phyloP scores from a whole-genome alignment of 1,140 invertebrate species.

The Cotesia vestalis region DNA sequence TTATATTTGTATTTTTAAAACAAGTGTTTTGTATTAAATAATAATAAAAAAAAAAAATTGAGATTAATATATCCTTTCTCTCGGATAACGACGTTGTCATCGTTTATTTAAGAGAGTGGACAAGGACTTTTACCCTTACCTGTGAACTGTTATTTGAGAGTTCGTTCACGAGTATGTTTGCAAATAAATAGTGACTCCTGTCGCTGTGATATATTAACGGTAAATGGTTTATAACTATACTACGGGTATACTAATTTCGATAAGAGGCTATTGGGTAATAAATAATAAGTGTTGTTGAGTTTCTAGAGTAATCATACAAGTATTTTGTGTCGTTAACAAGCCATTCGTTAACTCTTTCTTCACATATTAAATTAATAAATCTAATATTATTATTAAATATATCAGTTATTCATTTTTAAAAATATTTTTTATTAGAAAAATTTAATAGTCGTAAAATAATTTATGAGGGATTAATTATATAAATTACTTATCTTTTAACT shows the following conservation, averaged over 20 bases:
- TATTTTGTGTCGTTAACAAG: too few relatives aligned
- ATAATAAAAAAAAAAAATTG: too few relatives aligned
- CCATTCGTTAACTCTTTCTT: too few relatives aligned
- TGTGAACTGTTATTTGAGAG: constrained; percentile 6
- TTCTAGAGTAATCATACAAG: constrained; percentile 26
- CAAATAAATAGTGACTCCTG: constrained; percentile 37
- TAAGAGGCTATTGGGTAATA: constrained; percentile 48
- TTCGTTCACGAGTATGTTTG: constrained; percentile 17
- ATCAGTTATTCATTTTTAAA: not conserved
- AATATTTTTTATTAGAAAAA: not conserved
- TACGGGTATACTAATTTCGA: constrained; percentile 46
- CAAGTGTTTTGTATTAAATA: constrained; percentile 4
- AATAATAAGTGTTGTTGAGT: constrained; percentile 44
- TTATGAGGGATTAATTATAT: not conserved
- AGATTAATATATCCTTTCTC: constrained; percentile 1
- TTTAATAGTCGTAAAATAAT: not conserved
- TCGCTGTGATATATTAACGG: constrained; percentile 11
- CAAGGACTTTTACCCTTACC: constrained; percentile 44
- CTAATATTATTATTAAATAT: too few relatives aligned
- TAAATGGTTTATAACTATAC: not conserved
- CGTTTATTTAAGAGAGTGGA: constrained; percentile 17
- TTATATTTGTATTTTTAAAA: not conserved
- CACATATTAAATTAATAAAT: constrained; percentile 10
- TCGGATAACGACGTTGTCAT: too few relatives aligned
- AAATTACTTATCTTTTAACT: constrained; percentile 27